These are phyloP conservation scores for Ochropacha duplaris DNA, from an alignment of 2,888 invertebrate species.

Conservation along the genomic window DNA sequence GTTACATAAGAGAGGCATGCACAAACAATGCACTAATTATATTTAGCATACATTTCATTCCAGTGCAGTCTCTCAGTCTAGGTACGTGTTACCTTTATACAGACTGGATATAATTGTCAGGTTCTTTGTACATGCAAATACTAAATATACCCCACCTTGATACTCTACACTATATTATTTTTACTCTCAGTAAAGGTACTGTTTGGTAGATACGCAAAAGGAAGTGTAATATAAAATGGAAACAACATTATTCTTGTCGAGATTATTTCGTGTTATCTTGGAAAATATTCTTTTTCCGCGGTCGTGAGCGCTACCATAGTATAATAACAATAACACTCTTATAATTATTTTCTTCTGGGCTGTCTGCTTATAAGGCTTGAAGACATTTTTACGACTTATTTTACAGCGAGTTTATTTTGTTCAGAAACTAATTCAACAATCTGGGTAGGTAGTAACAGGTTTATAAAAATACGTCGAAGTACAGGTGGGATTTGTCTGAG, in stretches of 20 bases:
- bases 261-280: constrained; percentile 44
- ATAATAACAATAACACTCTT: constrained; percentile 19
- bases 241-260: constrained; percentile 46
- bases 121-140: constrained; percentile 1
- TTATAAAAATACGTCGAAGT: background rate
- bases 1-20: constrained; percentile 15
- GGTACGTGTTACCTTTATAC: constrained; percentile 1
- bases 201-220: constrained; percentile 27
- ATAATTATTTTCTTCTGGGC: constrained; percentile 5
- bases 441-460: background rate
- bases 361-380: background rate
- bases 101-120: background rate
- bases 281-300: constrained; percentile 33
- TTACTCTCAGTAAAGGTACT: constrained; percentile 14
- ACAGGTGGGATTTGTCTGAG: background rate
- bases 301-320: constrained; percentile 33
- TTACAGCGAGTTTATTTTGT: background rate
- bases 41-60: background rate
- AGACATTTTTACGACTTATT: background rate
- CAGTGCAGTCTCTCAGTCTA: background rate
- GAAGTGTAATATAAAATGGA: constrained; percentile 38
- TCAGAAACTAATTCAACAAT: constrained; percentile 1
- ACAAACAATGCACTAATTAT: background rate
- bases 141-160: background rate
- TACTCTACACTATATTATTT: background rate